Evolutionary conservation across 2,888 invertebrate genomes (phyloP), one percentile per base, ranked within the genome.

Genomic region (Rhagium mordax): DNA sequence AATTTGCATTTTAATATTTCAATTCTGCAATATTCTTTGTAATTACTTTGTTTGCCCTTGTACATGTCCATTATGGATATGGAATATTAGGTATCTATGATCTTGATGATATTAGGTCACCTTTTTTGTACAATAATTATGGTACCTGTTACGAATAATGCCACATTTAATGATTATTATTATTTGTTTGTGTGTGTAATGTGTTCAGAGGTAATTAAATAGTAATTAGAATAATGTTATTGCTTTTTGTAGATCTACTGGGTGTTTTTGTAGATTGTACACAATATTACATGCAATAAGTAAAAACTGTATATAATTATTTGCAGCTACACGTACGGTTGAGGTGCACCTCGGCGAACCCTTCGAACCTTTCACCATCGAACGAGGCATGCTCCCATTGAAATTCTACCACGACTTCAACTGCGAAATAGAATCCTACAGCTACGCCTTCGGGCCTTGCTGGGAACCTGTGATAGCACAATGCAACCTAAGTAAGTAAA

Each of bases 351-450:
- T 97, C 49, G 97, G 96, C 0, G 91, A 91, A 15, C 98, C 98
- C 0, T 99, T 97, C 92, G 94, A 94, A 18, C 90, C 92, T 15
- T 91, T 92, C 77, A 90, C 91, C n/a, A 91, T 99, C 10, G 95
- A 98, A 86, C 91, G 99, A 69, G 94, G 94, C 79, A 97, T 99
- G 95, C 95, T 97, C 62, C 94, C 98, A 0, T 90, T 99, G 51
- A 99, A 99, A 88, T 98, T 97, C 89, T 99, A 98, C 89, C 98
- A 99, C 88, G 99, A 99, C 88, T 92, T 99, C 71, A 97, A 97
- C 87, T 97, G 97, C 89, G 97, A 98, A 86, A 93, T 97, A 82
- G 94, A 95, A 66, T 93, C 94, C 79, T 96, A 93, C 85, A 94
- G 95, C 84, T 96, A 98, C 86, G 98, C 98, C 0, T 99, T 99